Conservation (phyloP, 1,140 invertebrate genomes). For the Ostrea edulis region DNA sequence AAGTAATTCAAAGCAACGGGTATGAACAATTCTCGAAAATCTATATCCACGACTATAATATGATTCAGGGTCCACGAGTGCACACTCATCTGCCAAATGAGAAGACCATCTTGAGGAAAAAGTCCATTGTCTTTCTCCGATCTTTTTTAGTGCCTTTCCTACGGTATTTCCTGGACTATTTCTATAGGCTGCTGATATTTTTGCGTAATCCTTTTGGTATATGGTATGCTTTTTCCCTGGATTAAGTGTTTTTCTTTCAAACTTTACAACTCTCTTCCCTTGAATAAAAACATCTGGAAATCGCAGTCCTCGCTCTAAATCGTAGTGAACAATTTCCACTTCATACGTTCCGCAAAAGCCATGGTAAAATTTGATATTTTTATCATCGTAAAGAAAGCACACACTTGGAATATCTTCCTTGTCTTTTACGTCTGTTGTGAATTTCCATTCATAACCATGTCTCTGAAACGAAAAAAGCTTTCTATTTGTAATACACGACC, state of each 20-base stretch:
- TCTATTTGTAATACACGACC: too few species aligned
- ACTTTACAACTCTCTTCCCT: not conserved
- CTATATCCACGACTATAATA: too few species aligned
- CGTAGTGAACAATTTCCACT: not conserved
- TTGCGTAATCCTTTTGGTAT: not conserved
- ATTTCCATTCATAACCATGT: not conserved
- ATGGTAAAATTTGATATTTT: constrained; percentile 13
- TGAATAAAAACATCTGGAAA: not conserved
- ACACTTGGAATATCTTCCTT: not conserved
- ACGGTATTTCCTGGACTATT: not conserved
- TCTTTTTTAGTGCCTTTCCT: not conserved
- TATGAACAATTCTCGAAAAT: too few species aligned
- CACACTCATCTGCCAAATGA: too few species aligned
- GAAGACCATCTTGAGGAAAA: too few species aligned
- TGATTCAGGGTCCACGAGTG: too few species aligned
- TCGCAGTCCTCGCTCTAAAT: not conserved
- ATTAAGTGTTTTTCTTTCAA: not conserved
- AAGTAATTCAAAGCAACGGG: too few species aligned
- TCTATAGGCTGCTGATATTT: not conserved
- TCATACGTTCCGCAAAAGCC: not conserved
- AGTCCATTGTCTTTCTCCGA: too few species aligned
- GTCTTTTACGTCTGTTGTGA: not conserved
- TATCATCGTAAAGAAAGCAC: not conserved
- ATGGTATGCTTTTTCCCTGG: not conserved
- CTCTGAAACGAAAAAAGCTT: not conserved